These are phyloP conservation scores for Hyalella azteca DNA, from an alignment of 2,888 invertebrate genomes.

Conservation along the genomic window DNA sequence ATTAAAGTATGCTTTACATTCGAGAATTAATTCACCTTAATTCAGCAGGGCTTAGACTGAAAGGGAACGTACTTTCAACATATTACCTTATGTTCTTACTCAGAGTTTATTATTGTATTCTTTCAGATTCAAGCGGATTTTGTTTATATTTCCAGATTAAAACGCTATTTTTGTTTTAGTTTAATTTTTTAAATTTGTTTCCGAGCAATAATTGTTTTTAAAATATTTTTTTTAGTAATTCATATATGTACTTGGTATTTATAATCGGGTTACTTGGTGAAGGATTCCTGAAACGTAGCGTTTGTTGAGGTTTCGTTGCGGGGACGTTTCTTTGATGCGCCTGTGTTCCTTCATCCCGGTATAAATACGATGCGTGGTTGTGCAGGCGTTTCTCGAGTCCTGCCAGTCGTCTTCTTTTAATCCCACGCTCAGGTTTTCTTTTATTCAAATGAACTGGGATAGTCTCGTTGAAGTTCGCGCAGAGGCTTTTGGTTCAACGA, in stretches of 20 bases:
- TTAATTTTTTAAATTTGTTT: no score
- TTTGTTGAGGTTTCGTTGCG: not conserved
- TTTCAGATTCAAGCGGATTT: no score
- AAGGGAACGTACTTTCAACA: slow-evolving; percentile 10
- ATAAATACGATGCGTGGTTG: not conserved
- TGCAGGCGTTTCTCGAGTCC: not conserved
- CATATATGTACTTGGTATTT: no score
- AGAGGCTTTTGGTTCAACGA: no score
- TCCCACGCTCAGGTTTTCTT: not conserved
- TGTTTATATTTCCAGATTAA: no score
- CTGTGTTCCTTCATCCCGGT: not conserved
- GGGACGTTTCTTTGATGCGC: not conserved
- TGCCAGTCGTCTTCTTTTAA: not conserved
- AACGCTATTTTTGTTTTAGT: no score
- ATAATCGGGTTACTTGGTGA: no score
- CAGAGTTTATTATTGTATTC: no score
- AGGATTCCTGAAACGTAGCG: not conserved
- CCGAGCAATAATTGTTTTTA: no score
- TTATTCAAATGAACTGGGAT: not conserved
- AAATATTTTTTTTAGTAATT: no score
- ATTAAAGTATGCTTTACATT: slow-evolving; percentile 10
- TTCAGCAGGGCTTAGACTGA: not conserved
- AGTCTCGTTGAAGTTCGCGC: not conserved
- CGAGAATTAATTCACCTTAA: no score
- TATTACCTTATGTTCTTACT: no score